These are phyloP conservation scores for Lamprologus callipterus DNA, from an alignment of 2,113 vertebrate genomes.

Conservation along the genomic window DNA sequence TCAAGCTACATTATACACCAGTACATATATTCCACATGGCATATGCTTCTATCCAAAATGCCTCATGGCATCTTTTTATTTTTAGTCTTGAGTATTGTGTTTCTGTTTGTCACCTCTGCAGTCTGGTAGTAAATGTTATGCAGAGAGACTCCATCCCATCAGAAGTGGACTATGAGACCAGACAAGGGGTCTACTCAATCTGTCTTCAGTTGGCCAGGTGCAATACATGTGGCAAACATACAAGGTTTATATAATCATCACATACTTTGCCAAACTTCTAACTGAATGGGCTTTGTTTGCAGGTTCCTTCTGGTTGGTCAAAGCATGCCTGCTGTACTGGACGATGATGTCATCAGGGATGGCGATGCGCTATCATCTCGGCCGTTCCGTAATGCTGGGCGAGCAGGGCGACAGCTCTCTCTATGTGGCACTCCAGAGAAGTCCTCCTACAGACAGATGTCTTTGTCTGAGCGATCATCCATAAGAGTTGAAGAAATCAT, in stretches of 20 bases:
- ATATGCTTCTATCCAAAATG: background rate
- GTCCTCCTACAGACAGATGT: conserved; percentile 90
- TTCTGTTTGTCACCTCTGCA: conserved; percentile 35
- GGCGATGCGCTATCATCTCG: conserved; percentile 92
- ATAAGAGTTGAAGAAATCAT: conserved; percentile 97
- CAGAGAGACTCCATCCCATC: conserved; percentile 97
- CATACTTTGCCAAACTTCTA: background rate
- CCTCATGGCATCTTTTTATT: background rate
- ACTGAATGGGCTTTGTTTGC: background rate
- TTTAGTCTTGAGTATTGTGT: background rate
- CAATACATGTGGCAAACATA: background rate
- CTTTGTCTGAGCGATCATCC: conserved; percentile 93
- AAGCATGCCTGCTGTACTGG: conserved; percentile 85
- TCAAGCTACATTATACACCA: background rate
- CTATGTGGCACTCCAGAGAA: conserved; percentile 95
- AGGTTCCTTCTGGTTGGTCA: conserved; percentile 97
- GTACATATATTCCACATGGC: background rate
- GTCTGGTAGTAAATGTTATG: conserved; percentile 99
- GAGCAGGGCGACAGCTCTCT: conserved; percentile 86
- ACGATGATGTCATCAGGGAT: conserved; percentile 87
- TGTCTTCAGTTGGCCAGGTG: conserved; percentile 96
- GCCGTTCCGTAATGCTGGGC: conserved; percentile 87
- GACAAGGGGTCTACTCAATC: conserved; percentile 97
- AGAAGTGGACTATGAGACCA: conserved; percentile 97
- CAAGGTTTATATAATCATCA: background rate